Evolutionary conservation across 1,140 invertebrate species (phyloP).

Genomic region (Drosophila truncata): DNA sequence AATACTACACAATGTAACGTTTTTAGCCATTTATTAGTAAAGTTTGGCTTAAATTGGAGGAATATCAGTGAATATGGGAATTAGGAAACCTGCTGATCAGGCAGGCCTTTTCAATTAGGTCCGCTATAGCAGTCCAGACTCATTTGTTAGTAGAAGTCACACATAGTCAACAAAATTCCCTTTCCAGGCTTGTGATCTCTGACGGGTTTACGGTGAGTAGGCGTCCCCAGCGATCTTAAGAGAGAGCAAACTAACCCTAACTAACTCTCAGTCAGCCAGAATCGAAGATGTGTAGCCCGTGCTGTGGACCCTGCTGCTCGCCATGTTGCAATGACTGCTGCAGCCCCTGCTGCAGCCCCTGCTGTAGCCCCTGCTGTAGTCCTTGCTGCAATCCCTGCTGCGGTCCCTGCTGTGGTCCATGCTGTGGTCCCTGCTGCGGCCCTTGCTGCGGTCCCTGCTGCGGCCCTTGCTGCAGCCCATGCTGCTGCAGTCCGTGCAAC

Average conservation of each 20-base stretch:
- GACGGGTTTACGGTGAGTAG: slow-evolving; percentile 59
- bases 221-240: background rate
- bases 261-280: slow-evolving; percentile 6
- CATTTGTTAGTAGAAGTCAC: slow-evolving; percentile 13
- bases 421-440: slow-evolving; percentile 29
- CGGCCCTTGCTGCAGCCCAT: slow-evolving; percentile 1
- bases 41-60: background rate
- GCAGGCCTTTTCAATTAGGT: slow-evolving; percentile 4
- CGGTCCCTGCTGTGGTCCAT: slow-evolving; percentile 19
- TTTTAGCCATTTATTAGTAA: background rate
- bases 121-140: slow-evolving; percentile 1
- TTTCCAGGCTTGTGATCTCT: slow-evolving; percentile 58
- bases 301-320: slow-evolving; percentile 15
- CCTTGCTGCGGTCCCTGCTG: slow-evolving; percentile 24
- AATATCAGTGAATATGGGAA: background rate
- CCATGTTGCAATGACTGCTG: slow-evolving; percentile 37
- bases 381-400: slow-evolving; percentile 36
- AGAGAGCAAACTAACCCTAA: background rate
- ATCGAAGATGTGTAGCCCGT: slow-evolving; percentile 67
- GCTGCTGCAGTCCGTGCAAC: slow-evolving; percentile 15
- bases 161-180: slow-evolving; percentile 40
- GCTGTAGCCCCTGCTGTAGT: slow-evolving; percentile 18
- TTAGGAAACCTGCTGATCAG: background rate
- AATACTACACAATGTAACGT: background rate
- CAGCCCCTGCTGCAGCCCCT: slow-evolving; percentile 18